Base-by-base conservation (phyloP, 2,113 vertebrate species). In the Cheilinus undulatus region DNA sequence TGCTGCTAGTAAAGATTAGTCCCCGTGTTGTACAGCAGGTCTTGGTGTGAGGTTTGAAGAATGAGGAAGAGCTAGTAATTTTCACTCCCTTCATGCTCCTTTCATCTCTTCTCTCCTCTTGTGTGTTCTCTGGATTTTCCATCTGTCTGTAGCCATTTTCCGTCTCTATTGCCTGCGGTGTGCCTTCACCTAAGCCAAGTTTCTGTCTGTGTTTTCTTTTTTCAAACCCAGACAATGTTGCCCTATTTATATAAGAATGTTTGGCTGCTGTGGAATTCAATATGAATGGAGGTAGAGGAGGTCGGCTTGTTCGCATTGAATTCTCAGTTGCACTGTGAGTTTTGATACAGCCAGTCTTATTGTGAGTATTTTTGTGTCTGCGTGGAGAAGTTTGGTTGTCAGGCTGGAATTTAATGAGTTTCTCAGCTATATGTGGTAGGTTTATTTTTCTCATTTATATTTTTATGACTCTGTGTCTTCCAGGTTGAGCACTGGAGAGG, bases 401-500 rank as follows among this genome's bases (percentile, higher is more conserved):
- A 23, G 11, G 50, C 75, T 70, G 46, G 24, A 57, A 59, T 69
- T 67, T 32, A 1, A 2, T 42, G 23, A 45, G 26, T 34, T 58
- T 54, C 42, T 23, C 0, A 46, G 19, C 54, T 58, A 50, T 36
- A 23, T 19, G 43, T 1, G 46, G 6, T 19, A 42, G 5, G 34
- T 20, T 3, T 46, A 24, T 58, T 63, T 30, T 3, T 48, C n/a
- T 56, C 0, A 22, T 52, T 70, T 57, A 43, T 51, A 61, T 32
- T 28, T 51, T n/a, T 26, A 23, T 1, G 5, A 49, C 3, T 77
- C 6, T 64, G 40, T 67, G 14, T 84, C 40, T 75, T 58, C 38
- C 87, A 98, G 97, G 90, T 76, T 99, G 83, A 97, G 95, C 28
- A 95, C 93, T 30, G 96, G 93, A 0, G 95, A 96, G 0, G 97